These are phyloP conservation scores for Alosa alosa DNA, from an alignment of 2,113 vertebrate species.

Conservation along the genomic window DNA sequence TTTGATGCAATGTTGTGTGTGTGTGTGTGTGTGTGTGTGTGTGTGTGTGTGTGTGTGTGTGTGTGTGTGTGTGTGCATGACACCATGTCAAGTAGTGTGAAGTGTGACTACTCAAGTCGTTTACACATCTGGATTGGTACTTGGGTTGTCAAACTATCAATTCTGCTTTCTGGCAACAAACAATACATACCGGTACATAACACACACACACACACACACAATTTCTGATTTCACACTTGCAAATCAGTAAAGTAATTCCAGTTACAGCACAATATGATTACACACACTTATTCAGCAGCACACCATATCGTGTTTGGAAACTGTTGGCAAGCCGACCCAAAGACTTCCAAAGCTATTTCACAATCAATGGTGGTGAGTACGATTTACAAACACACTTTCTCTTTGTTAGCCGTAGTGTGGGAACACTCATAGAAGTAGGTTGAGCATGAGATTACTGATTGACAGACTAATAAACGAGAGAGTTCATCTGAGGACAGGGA, in stretches of 20 bases:
- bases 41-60: conserved; percentile 19
- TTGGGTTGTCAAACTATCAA: background rate
- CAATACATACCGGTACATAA: background rate
- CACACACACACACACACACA: background rate
- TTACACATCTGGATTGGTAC: background rate
- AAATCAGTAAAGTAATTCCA: background rate
- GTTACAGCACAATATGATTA: background rate
- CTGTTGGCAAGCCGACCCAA: background rate
- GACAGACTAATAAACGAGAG: background rate
- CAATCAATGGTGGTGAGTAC: background rate
- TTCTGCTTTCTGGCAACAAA: background rate
- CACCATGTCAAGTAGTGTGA: background rate
- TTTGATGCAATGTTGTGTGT: conserved; percentile 21
- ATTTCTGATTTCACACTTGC: background rate
- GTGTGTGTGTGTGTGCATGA: background rate
- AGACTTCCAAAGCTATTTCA: background rate
- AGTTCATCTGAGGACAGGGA: background rate
- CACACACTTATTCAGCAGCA: background rate
- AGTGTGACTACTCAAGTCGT: background rate
- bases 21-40: background rate
- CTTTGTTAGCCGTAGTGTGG: background rate
- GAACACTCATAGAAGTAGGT: background rate
- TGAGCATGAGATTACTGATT: background rate
- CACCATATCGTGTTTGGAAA: conserved; percentile 1
- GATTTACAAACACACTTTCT: background rate